Evolutionary conservation across 2,888 invertebrate species (phyloP), one percentile per base, ranked within the genome.

Genomic region (Trachelus stipa): DNA sequence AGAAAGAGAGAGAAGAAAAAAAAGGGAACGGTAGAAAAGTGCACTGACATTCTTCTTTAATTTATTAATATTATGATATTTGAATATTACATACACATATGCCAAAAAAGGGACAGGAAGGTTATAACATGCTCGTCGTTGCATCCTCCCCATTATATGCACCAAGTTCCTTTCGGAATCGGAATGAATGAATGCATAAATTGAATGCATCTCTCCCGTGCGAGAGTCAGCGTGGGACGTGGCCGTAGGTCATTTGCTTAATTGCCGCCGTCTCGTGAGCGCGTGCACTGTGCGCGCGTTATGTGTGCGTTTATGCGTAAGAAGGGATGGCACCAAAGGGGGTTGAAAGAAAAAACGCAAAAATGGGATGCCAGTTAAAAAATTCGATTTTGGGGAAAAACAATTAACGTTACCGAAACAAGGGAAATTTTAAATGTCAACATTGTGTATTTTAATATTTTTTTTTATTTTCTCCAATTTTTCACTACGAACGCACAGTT

Each of bases 171-270:
- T 68, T 82, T 80, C 77, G 75, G 68, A 69, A 79, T 80, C 74
- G 75, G 78, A 80, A 81, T 83, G 82, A 85, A 84, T 82, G 85
- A 82, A 85, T 85, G 85, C 84, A 86, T 84, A 82, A 83, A 81
- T 82, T 80, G 81, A 81, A 81, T 83, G 80, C 56, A 73, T 73
- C 34, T 78, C 40, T 40, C 40, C 69, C 68, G 31, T 40, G 69
- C 73, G 75, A 74, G 77, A 74, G 80, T 76, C 75, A 69, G 76
- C 73, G 73, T 40, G 12, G 40, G 68, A 76, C 75, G 78, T 76
- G 40, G 15, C 15, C 40, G 40, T 40, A 15, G 40, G 69, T 69
- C 69, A 80, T 80, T 80, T 69, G 40, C 77, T 73, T 80, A 80
- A 80, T 80, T 75, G 78, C 73, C 73, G 37, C 75, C 73, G 56